Percentiles rank a stretch among this genome's conserved stretches.
These are phyloP conservation scores for Copidosoma floridanum DNA, from an alignment of 1,140 invertebrate species.

Conservation along the genomic window DNA sequence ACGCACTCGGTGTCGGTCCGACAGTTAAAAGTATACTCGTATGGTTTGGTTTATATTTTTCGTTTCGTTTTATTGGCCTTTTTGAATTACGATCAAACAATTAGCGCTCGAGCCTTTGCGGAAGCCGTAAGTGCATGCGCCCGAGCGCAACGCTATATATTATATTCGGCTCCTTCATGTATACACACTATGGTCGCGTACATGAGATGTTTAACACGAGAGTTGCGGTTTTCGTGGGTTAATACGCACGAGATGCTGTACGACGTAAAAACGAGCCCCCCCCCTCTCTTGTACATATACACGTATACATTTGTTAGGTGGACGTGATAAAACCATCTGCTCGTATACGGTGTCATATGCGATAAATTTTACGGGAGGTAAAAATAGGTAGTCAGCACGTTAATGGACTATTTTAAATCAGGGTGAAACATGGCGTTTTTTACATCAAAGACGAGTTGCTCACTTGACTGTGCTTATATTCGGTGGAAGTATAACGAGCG, in stretches of 20 bases:
- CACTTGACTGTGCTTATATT: background rate
- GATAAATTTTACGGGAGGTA: conserved; percentile 5
- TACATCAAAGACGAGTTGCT: too few species aligned
- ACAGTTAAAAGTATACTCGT: background rate
- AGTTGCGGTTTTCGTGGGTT: background rate
- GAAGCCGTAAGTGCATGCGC: too few species aligned
- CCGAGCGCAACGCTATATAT: too few species aligned
- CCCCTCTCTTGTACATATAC: too few species aligned
- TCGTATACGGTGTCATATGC: background rate
- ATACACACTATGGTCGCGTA: too few species aligned
- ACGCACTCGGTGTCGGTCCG: too few species aligned
- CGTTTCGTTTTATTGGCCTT: conserved; percentile 21
- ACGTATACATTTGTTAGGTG: background rate
- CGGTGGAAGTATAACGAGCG: background rate
- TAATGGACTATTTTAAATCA: conserved; percentile 22
- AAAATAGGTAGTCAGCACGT: conserved; percentile 18
- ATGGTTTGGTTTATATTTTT: too few species aligned
- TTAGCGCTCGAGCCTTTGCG: conserved; percentile 20
- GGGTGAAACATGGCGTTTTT: too few species aligned
- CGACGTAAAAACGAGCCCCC: conserved; percentile 5
- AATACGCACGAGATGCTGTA: background rate
- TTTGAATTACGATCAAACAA: conserved; percentile 26
- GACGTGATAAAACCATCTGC: background rate
- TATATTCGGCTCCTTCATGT: too few species aligned
- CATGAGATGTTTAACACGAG: too few species aligned